Percentiles rank a stretch among this genome's conserved stretches.
phyloP scores from a whole-genome alignment of 37 sponge, comb jelly and placozoan genomes.

The Agelas oroides region DNA sequence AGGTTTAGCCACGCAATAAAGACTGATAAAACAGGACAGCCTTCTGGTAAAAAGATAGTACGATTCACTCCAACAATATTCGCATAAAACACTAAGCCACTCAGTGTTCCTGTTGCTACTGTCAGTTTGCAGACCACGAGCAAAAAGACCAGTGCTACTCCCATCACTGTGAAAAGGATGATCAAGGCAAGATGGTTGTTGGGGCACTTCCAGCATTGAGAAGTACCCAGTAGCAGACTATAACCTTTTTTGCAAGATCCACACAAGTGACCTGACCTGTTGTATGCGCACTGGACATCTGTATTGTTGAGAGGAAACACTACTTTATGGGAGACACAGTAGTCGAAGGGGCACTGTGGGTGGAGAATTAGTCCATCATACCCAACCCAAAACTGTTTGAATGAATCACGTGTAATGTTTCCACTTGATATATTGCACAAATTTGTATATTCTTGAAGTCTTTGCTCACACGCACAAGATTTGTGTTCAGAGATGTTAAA shows the following conservation, averaged over 20 bases:
- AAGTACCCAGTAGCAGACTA: constrained; percentile 30
- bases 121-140: background rate
- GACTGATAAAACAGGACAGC: background rate
- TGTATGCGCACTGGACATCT: constrained; percentile 20
- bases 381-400: no score
- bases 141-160: constrained; percentile 23
- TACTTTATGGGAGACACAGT: background rate
- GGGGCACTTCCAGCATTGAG: constrained; percentile 34
- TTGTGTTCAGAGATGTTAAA: no score
- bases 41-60: background rate
- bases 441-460: no score
- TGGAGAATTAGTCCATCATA: no score
- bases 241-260: constrained; percentile 15
- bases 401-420: no score
- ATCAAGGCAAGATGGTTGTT: constrained; percentile 20
- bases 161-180: constrained; percentile 20
- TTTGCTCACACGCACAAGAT: no score
- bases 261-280: background rate
- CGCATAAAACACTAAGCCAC: constrained; percentile 38
- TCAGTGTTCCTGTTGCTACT: constrained; percentile 16
- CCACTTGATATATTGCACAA: no score
- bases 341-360: constrained; percentile 27
- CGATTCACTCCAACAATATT: constrained; percentile 37
- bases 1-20: constrained; percentile 35
- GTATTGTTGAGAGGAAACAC: background rate